Conservation (phyloP, 2,113 vertebrate species). For the Labeo catla region DNA sequence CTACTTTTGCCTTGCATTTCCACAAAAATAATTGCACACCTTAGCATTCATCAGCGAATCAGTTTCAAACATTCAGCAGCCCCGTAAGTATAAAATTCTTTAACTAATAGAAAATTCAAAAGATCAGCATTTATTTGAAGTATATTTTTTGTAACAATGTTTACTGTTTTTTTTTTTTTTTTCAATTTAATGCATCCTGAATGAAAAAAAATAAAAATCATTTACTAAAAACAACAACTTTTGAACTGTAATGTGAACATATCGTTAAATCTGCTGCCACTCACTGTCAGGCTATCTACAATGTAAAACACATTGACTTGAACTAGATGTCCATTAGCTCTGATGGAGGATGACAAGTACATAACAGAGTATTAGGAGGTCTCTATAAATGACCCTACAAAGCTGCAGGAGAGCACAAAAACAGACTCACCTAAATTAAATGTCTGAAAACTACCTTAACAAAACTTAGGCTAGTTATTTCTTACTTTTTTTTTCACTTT, state of each 20-base stretch:
- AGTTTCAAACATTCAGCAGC: no score
- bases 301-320: not conserved
- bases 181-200: not conserved
- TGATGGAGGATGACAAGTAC: conserved; percentile 39
- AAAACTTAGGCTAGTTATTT: not conserved
- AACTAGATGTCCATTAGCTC: conserved; percentile 1
- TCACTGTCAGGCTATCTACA: not conserved
- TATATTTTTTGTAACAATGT: no score
- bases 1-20: no score
- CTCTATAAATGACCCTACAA: conserved; percentile 16
- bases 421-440: not conserved
- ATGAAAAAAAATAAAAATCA: no score
- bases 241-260: not conserved
- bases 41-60: no score
- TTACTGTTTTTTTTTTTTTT: not conserved
- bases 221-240: not conserved
- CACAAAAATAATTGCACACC: no score
- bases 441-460: not conserved
- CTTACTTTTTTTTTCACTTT: no score
- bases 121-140: no score
- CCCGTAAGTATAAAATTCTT: no score
- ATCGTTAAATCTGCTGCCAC: not conserved
- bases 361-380: conserved; percentile 25
- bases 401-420: not conserved
- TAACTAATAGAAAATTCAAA: no score